phyloP scores from a whole-genome alignment of 2,797 vertebrate genomes.

The Alauda arvensis region DNA sequence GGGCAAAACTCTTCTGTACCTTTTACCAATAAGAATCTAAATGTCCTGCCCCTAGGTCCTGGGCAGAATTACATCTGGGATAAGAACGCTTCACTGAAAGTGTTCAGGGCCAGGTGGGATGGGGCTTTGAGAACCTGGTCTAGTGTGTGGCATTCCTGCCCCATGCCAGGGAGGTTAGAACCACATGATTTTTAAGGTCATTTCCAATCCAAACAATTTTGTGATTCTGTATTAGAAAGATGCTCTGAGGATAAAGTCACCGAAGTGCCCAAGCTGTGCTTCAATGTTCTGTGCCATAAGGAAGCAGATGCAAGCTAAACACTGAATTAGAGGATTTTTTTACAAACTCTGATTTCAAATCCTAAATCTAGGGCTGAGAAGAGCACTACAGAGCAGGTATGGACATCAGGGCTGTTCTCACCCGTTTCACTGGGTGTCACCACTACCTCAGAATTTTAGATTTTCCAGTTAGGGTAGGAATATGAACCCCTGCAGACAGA shows the following conservation, averaged over 20 bases:
- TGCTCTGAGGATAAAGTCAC: not conserved
- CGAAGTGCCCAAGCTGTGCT: not conserved
- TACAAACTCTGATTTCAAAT: not conserved
- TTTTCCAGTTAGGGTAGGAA: not conserved
- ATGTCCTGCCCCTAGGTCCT: not conserved
- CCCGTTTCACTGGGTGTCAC: not conserved
- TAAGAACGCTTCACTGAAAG: not conserved
- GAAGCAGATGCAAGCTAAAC: not conserved
- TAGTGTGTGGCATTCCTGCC: not conserved
- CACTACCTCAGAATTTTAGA: not conserved
- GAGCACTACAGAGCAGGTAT: not conserved
- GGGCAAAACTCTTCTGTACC: not conserved
- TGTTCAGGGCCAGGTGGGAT: not conserved
- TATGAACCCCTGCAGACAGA: not conserved
- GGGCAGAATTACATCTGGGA: not conserved
- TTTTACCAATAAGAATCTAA: not conserved
- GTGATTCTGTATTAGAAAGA: not conserved
- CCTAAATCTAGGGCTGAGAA: not conserved
- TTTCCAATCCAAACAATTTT: not conserved
- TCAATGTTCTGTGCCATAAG: not conserved
- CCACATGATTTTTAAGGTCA: not conserved
- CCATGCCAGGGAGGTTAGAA: not conserved
- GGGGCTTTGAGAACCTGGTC: not conserved
- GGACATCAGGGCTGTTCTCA: not conserved
- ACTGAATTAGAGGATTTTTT: not conserved